Conservation (phyloP, 2,888 invertebrate genomes). For the Trissolcus brochymenae region DNA sequence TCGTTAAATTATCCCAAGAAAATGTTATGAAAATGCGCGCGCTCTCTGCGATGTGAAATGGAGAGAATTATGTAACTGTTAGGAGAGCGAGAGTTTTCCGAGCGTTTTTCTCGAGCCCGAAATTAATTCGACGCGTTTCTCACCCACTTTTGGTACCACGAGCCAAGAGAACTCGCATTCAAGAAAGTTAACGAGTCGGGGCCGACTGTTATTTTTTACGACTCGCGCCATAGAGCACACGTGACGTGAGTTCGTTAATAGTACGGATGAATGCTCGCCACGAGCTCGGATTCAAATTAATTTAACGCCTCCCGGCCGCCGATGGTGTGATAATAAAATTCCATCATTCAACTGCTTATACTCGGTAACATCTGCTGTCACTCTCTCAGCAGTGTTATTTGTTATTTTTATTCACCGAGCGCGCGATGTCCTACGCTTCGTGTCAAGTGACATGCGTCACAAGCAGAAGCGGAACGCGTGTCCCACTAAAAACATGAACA, state of each 20-base stretch:
- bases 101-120: conserved; percentile 10
- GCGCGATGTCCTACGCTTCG: conserved; percentile 47
- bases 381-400: conserved; percentile 43
- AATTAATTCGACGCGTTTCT: conserved; percentile 55
- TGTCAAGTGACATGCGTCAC: conserved; percentile 48
- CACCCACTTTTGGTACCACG: conserved; percentile 31
- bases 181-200: conserved; percentile 52
- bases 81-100: conserved; percentile 24
- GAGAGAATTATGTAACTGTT: conserved; percentile 43
- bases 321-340: conserved; percentile 60
- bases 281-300: conserved; percentile 58
- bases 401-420: conserved; percentile 54
- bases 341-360: conserved; percentile 57
- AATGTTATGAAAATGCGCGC: conserved; percentile 28
- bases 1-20: conserved; percentile 27
- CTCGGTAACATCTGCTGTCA: conserved; percentile 58
- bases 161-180: conserved; percentile 46
- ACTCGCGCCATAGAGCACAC: conserved; percentile 52
- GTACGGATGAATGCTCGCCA: conserved; percentile 40
- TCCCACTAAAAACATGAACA: conserved; percentile 45
- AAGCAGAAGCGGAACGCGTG: conserved; percentile 42
- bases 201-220: conserved; percentile 58
- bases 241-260: conserved; percentile 59
- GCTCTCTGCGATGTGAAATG: conserved; percentile 26
- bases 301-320: conserved; percentile 52